These are phyloP conservation scores for Lasioglossum malachurum DNA, from an alignment of 2,888 invertebrate species.

Conservation along the genomic window DNA sequence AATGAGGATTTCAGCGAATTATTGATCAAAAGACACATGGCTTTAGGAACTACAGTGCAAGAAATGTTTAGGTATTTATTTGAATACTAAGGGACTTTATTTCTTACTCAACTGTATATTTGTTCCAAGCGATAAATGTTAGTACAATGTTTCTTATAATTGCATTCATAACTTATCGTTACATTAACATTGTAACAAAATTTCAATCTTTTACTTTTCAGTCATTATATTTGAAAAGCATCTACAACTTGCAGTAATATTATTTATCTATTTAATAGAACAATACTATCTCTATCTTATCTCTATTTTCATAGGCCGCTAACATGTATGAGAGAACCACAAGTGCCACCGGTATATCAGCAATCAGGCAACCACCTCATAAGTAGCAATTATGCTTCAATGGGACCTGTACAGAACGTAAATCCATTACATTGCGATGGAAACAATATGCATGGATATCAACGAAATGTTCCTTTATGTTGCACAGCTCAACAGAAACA, in stretches of 20 bases:
- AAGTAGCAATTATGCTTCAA: slow-evolving; percentile 25
- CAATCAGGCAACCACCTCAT: slow-evolving; percentile 41
- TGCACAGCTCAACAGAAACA: slow-evolving; percentile 47
- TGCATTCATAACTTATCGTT: not conserved
- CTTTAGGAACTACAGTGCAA: slow-evolving; percentile 67
- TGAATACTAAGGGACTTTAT: not conserved
- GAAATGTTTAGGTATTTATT: slow-evolving; percentile 73
- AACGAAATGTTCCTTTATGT: slow-evolving; percentile 37
- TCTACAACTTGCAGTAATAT: not conserved
- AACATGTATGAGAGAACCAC: slow-evolving; percentile 37
- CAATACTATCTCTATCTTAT: not conserved
- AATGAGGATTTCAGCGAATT: slow-evolving; percentile 73
- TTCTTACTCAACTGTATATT: not conserved
- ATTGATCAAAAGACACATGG: slow-evolving; percentile 73
- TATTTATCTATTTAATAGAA: not conserved
- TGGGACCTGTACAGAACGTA: slow-evolving; percentile 33
- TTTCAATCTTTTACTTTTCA: not conserved
- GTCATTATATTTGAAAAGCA: not conserved
- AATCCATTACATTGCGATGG: slow-evolving; percentile 33
- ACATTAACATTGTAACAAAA: not conserved
- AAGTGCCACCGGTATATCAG: slow-evolving; percentile 51
- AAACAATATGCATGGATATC: slow-evolving; percentile 35
- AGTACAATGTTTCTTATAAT: not conserved
- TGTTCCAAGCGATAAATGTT: not conserved
- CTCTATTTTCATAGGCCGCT: slow-evolving; percentile 26